Evolutionary conservation across 2,888 invertebrate species (phyloP).

Genomic region (Oeneis ivallda): DNA sequence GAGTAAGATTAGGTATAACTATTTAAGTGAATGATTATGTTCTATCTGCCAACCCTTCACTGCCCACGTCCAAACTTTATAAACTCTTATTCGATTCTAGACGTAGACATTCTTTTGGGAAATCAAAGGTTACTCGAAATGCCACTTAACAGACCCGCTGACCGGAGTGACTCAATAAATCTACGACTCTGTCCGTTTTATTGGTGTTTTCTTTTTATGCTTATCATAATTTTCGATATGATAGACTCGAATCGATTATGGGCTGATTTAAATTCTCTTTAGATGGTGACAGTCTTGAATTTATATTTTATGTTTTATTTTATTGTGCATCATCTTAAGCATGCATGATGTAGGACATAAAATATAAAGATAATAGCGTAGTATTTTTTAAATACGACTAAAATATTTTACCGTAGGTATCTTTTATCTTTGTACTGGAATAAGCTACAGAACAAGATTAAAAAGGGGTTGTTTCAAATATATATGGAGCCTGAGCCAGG

Average conservation of each 20-base stretch:
- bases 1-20: background rate
- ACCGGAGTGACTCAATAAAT: slow-evolving; percentile 43
- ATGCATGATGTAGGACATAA: background rate
- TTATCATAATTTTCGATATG: slow-evolving; percentile 37
- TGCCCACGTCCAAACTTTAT: slow-evolving; percentile 39
- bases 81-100: slow-evolving; percentile 32
- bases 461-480: no score
- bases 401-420: no score
- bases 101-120: slow-evolving; percentile 42
- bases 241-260: slow-evolving; percentile 19
- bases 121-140: slow-evolving; percentile 42
- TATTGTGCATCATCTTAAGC: slow-evolving; percentile 4
- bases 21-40: slow-evolving; percentile 34
- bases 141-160: slow-evolving; percentile 42
- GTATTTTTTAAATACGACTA: background rate
- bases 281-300: slow-evolving; percentile 10
- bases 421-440: no score
- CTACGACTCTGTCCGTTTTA: slow-evolving; percentile 37
- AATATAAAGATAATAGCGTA: background rate
- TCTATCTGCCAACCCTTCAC: slow-evolving; percentile 35
- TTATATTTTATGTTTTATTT: slow-evolving; percentile 7
- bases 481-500: no score
- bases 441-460: no score
- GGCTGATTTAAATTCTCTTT: slow-evolving; percentile 16
- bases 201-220: slow-evolving; percentile 38